These are phyloP conservation scores for Carapus acus DNA, from an alignment of 2,797 vertebrate species.

Conservation along the genomic window DNA sequence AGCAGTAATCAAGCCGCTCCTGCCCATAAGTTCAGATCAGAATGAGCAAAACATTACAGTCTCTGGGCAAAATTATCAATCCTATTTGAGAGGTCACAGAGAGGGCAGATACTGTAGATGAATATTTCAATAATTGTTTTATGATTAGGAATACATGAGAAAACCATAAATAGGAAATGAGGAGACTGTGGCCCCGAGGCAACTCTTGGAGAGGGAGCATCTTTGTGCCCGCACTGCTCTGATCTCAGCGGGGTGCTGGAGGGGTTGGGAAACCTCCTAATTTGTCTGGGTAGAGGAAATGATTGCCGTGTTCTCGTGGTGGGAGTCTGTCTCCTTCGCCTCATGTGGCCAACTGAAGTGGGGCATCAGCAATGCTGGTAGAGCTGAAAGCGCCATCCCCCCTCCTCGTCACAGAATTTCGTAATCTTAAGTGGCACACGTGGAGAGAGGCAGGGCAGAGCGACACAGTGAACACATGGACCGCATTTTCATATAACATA, in stretches of 20 bases:
- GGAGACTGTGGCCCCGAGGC: too few relatives aligned
- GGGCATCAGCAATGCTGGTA: constrained; percentile 58
- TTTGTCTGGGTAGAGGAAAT: constrained; percentile 57
- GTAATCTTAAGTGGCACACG: constrained; percentile 47
- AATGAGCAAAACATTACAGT: constrained; percentile 10
- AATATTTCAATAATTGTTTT: constrained; percentile 51
- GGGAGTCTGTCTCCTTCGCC: constrained; percentile 35
- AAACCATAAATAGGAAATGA: constrained; percentile 49
- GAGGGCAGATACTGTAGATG: constrained; percentile 41
- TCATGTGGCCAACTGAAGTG: constrained; percentile 43
- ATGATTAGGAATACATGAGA: constrained; percentile 50
- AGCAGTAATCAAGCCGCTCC: constrained; percentile 7
- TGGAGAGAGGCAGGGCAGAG: constrained; percentile 24
- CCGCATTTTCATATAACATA: too few relatives aligned
- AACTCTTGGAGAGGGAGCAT: too few relatives aligned
- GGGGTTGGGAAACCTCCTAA: constrained; percentile 32
- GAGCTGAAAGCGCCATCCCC: constrained; percentile 19
- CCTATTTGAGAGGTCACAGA: constrained; percentile 42
- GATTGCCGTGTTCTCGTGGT: constrained; percentile 64
- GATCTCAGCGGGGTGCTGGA: constrained; percentile 39
- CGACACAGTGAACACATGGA: neutral
- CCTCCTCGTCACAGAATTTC: constrained; percentile 42
- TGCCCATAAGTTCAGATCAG: constrained; percentile 37
- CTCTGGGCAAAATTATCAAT: constrained; percentile 48
- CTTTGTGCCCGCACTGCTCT: too few relatives aligned